These are phyloP conservation scores for Parascotia fuliginaria DNA, from an alignment of 2,888 invertebrate species.

Conservation along the genomic window DNA sequence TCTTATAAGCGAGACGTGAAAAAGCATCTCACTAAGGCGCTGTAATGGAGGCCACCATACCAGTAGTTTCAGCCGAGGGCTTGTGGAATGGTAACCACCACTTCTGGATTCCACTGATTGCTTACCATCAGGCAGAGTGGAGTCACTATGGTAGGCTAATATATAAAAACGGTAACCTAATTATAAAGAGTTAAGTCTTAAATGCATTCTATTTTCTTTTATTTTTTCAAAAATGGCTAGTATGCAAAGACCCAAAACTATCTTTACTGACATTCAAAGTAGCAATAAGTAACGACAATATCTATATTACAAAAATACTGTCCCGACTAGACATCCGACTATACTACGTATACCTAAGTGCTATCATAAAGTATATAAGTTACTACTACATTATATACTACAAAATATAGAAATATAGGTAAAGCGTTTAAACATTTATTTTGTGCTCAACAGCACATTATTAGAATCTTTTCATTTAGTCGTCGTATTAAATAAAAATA, in stretches of 20 bases:
- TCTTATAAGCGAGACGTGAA: no score
- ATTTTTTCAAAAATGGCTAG: background rate
- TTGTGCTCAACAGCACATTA: background rate
- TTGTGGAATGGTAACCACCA: no score
- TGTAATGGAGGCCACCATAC: no score
- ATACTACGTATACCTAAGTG: constrained; percentile 1
- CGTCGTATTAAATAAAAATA: background rate
- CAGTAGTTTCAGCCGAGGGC: no score
- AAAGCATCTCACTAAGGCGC: no score
- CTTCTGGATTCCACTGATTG: no score
- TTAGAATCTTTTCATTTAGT: no score
- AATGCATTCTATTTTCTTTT: no score
- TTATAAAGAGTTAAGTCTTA: no score
- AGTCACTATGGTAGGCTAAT: no score
- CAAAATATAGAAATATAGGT: constrained; percentile 2
- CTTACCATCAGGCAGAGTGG: no score
- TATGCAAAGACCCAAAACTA: background rate
- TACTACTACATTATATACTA: constrained; percentile 2
- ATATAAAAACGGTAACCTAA: no score
- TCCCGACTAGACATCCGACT: constrained; percentile 40
- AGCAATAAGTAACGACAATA: background rate
- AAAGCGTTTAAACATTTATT: background rate
- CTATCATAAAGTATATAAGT: constrained; percentile 8
- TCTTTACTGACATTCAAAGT: background rate
- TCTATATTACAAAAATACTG: constrained; percentile 39